Evolutionary conservation across 2,888 invertebrate species (phyloP).

Genomic region (Anticlea derivata): DNA sequence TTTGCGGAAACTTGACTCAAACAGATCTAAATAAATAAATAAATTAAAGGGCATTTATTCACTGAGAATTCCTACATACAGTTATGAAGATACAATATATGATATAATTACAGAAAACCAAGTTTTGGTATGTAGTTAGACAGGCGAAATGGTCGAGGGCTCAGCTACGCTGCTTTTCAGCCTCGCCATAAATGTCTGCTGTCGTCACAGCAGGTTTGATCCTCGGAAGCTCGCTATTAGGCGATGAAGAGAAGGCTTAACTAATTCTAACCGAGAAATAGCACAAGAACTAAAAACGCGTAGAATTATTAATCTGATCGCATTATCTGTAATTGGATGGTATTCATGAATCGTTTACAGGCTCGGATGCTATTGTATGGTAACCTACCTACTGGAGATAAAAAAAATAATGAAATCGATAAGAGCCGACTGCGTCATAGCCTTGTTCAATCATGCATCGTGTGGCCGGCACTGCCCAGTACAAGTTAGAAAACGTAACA

Average conservation of each 20-base stretch:
- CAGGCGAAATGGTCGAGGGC: no score
- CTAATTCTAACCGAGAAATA: constrained; percentile 6
- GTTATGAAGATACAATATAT: no score
- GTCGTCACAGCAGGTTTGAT: no score
- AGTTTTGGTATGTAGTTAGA: no score
- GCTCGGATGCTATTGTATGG: constrained; percentile 20
- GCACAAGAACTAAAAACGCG: constrained; percentile 4
- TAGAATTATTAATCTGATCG: constrained; percentile 21
- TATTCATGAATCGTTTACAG: constrained; percentile 26
- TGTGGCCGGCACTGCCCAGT: constrained; percentile 40
- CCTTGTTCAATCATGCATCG: constrained; percentile 66
- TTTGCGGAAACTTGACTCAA: constrained; percentile 34
- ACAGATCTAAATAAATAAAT: no score
- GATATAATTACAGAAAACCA: no score
- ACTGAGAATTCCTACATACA: no score
- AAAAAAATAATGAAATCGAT: constrained; percentile 75
- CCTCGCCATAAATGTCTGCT: no score
- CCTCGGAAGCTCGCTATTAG: no score
- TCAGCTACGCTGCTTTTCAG: no score
- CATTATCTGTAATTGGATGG: constrained; percentile 21
- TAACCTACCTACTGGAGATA: constrained; percentile 53
- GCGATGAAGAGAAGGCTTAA: no score
- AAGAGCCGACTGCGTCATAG: constrained; percentile 69
- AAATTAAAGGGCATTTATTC: no score
- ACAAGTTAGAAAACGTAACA: constrained; percentile 32